A percentile compares a stretch with the other conserved stretches of the same genome.
These are phyloP conservation scores for Turritopsis dohrnii DNA, from an alignment of 30 jellyfish, hydroid and myxozoan genomes.

Conservation along the genomic window DNA sequence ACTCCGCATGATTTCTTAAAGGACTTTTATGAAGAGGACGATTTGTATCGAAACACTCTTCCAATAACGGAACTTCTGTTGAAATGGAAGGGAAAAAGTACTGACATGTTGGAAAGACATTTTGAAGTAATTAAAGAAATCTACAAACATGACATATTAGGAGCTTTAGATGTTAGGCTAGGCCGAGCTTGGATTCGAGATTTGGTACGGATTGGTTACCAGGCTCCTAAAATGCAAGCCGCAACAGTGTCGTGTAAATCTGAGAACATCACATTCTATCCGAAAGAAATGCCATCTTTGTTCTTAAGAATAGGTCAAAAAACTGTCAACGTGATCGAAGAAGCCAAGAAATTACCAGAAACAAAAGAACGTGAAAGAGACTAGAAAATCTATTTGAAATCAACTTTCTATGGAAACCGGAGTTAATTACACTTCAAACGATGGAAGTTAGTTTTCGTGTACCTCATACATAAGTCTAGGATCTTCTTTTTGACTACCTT, in stretches of 20 bases:
- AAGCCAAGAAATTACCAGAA: conserved; percentile 17
- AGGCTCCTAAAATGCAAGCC: conserved; percentile 49
- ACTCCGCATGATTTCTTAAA: conserved; percentile 74
- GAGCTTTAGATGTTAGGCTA: conserved; percentile 68
- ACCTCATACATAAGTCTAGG: neutral
- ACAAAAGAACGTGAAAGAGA: conserved; percentile 14
- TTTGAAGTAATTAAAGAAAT: conserved; percentile 58
- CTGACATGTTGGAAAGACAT: conserved; percentile 64
- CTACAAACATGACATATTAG: conserved; percentile 62
- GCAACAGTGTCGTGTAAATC: conserved; percentile 28
- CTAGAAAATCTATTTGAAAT: neutral
- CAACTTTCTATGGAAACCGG: neutral
- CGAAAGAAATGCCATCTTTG: conserved; percentile 78
- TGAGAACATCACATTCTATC: conserved; percentile 31
- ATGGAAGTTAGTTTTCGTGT: neutral
- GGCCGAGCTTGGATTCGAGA: conserved; percentile 92
- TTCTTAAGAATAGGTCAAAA: conserved; percentile 70
- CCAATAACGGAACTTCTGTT: conserved; percentile 60
- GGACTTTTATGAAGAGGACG: conserved; percentile 82
- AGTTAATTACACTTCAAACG: neutral
- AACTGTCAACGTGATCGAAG: conserved; percentile 48
- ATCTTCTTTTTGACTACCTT: no score
- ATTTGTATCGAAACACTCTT: conserved; percentile 57
- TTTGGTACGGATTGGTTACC: conserved; percentile 68
- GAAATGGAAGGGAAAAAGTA: conserved; percentile 54